phyloP scores from a whole-genome alignment of 2,797 vertebrate species.

The Rhynchotus rufescens region DNA sequence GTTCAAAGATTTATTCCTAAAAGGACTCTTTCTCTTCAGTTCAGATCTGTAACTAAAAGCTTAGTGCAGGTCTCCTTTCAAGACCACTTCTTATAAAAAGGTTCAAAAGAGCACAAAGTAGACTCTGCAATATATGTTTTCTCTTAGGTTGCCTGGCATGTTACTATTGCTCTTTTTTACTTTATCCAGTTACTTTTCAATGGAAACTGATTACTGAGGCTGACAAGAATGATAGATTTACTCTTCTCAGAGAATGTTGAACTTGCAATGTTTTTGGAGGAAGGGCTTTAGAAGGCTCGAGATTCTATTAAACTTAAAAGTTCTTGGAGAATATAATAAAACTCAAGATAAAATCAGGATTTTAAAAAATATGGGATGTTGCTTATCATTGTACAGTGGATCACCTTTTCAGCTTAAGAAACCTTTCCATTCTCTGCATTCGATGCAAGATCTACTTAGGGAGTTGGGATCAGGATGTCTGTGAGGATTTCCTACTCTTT shows the following conservation, averaged over 20 bases:
- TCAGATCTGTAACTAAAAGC: neutral
- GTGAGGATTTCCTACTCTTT: neutral
- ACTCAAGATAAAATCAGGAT: neutral
- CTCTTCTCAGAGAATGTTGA: neutral
- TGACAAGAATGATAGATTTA: constrained; percentile 1
- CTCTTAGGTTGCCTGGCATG: neutral
- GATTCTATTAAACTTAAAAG: neutral
- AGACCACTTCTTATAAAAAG: neutral
- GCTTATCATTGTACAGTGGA: neutral
- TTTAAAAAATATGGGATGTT: neutral
- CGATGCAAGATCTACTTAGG: neutral
- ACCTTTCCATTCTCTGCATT: neutral
- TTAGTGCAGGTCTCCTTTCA: neutral
- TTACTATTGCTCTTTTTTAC: neutral
- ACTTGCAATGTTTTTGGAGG: neutral
- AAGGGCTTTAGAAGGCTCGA: neutral
- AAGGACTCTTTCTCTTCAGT: neutral
- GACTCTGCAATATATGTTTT: neutral
- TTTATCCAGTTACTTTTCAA: neutral
- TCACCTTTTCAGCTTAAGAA: neutral
- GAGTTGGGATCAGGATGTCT: neutral
- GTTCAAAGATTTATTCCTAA: neutral
- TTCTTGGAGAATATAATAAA: neutral
- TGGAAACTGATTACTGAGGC: neutral
- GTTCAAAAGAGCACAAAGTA: constrained; percentile 14